Evolutionary conservation across 2,797 vertebrate species (phyloP).

Genomic region (Lophotriccus pileatus): DNA sequence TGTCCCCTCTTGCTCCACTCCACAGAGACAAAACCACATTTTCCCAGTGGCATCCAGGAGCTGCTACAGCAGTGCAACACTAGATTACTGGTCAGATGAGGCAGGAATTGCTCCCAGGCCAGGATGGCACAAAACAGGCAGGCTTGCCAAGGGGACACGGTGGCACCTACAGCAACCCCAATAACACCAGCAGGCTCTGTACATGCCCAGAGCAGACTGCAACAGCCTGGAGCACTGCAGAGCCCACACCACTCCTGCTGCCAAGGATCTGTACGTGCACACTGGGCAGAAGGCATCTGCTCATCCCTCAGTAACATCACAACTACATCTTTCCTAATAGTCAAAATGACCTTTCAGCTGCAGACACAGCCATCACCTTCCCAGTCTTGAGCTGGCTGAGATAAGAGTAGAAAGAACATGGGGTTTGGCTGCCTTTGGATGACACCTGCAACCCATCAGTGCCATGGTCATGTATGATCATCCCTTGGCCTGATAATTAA

Average conservation of each 20-base stretch:
- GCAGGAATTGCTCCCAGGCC: neutral
- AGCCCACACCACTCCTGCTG: neutral
- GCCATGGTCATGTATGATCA: neutral
- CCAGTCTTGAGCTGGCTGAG: neutral
- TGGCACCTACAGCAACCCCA: rapidly evolving
- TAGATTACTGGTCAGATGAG: too few relatives aligned
- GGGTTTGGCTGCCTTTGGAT: neutral
- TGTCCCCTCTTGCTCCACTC: neutral
- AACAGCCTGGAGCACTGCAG: neutral
- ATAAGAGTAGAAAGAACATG: rapidly evolving
- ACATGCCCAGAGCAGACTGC: neutral
- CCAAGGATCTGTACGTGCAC: neutral
- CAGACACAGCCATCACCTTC: neutral
- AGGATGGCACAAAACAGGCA: rapidly evolving
- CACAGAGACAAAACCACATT: neutral
- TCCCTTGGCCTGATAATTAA: neutral
- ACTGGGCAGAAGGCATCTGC: neutral
- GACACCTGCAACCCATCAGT: neutral
- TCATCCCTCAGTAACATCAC: neutral
- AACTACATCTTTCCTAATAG: neutral
- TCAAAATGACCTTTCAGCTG: neutral
- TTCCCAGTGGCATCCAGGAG: neutral
- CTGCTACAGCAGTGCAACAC: neutral
- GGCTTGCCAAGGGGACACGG: neutral
- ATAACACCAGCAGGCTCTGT: neutral